Evolutionary conservation across 1,140 invertebrate genomes (phyloP).

Genomic region (Bursaphelenchus mucronatus): DNA sequence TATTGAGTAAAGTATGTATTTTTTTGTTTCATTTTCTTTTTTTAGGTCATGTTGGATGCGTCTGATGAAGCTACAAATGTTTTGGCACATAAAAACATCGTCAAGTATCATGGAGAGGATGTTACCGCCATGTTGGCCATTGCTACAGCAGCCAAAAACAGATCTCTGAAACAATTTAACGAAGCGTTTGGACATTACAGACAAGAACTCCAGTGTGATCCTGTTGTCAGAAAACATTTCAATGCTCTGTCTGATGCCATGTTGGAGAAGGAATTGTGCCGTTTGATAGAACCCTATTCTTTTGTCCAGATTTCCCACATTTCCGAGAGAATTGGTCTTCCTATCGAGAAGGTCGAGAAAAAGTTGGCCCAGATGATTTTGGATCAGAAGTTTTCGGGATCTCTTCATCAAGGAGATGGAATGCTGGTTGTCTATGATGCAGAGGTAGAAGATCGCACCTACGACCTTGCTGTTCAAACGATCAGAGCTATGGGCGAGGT

Average conservation of each 20-base stretch:
- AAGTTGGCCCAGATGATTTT: slow-evolving; percentile 99
- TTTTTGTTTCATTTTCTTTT: slow-evolving; percentile 62
- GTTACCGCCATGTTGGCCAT: slow-evolving; percentile 94
- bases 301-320: slow-evolving; percentile 80
- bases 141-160: slow-evolving; percentile 87
- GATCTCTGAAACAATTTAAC: slow-evolving; percentile 92
- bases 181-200: slow-evolving; percentile 77
- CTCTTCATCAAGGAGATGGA: slow-evolving; percentile 93
- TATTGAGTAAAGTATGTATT: slow-evolving; percentile 81
- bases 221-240: slow-evolving; percentile 89
- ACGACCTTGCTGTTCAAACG: slow-evolving; percentile 89
- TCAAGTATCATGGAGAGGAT: slow-evolving; percentile 93
- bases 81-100: slow-evolving; percentile 87
- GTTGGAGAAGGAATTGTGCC: slow-evolving; percentile 95
- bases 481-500: slow-evolving; percentile 97
- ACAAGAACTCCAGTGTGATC: slow-evolving; percentile 86
- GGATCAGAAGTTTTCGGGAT: slow-evolving; percentile 92
- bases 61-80: slow-evolving; percentile 94
- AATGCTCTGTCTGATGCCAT: slow-evolving; percentile 95
- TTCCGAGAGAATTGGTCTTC: slow-evolving; percentile 74
- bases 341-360: slow-evolving; percentile 74
- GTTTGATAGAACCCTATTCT: slow-evolving; percentile 97
- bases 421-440: slow-evolving; percentile 96
- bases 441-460: slow-evolving; percentile 87
- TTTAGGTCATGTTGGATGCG: slow-evolving; percentile 61